Conservation (phyloP, 2,797 vertebrate species). For the Buceros bicornis region DNA sequence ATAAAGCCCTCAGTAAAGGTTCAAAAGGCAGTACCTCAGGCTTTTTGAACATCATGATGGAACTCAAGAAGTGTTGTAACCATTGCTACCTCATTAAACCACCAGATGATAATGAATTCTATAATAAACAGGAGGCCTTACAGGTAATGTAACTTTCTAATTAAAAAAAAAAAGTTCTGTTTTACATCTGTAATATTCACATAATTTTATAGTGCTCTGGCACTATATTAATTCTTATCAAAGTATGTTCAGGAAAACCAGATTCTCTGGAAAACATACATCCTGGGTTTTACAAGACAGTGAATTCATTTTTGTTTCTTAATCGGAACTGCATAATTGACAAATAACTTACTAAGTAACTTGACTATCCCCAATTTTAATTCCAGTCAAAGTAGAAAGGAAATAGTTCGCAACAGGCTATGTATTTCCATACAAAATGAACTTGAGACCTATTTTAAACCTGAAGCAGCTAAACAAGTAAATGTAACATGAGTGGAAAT, state of each 20-base stretch:
- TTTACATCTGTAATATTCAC: background rate
- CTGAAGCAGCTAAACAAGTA: background rate
- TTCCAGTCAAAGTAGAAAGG: background rate
- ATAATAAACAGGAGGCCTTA: conserved; percentile 93
- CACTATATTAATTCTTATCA: background rate
- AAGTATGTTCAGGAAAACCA: background rate
- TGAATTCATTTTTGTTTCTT: background rate
- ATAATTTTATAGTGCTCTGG: background rate
- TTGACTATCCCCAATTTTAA: background rate
- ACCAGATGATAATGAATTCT: conserved; percentile 94
- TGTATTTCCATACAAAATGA: background rate
- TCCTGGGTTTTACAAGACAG: background rate
- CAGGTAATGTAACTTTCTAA: conserved; percentile 85
- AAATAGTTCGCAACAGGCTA: background rate
- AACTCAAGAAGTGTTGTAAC: conserved; percentile 99
- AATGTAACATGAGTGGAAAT: background rate
- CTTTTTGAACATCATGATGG: conserved; percentile 99
- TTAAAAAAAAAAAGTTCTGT: background rate
- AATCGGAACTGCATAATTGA: background rate
- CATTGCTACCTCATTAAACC: conserved; percentile 99
- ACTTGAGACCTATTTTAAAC: background rate
- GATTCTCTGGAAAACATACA: background rate
- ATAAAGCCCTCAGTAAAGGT: conserved; percentile 98
- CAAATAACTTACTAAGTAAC: background rate
- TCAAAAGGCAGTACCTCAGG: conserved; percentile 98